phyloP scores from a whole-genome alignment of 2,888 invertebrate species.

The Drosophila macrothrix region DNA sequence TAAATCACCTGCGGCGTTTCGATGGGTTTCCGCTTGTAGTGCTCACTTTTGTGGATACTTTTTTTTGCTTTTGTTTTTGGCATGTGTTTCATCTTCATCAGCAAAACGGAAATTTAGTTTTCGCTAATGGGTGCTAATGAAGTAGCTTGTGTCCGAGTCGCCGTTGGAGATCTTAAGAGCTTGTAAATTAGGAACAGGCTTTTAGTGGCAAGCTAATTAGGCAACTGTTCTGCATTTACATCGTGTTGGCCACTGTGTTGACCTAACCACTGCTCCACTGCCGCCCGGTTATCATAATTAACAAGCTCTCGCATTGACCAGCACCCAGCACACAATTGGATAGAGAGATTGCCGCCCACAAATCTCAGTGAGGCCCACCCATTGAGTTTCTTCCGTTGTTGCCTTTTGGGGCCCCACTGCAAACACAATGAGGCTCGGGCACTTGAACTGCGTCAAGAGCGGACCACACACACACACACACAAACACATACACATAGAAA shows the following conservation, averaged over 20 bases:
- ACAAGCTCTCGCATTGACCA: constrained; percentile 65
- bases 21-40: constrained; percentile 43
- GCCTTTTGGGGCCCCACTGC: constrained; percentile 44
- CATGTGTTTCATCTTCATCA: constrained; percentile 78
- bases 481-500: constrained; percentile 12
- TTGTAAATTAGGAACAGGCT: constrained; percentile 70
- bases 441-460: constrained; percentile 65
- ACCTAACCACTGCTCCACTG: constrained; percentile 26
- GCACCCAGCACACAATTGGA: constrained; percentile 42
- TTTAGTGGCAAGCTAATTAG: constrained; percentile 73
- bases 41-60: constrained; percentile 31
- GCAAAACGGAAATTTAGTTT: constrained; percentile 73
- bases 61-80: constrained; percentile 49
- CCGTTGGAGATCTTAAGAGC: constrained; percentile 56
- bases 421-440: constrained; percentile 23
- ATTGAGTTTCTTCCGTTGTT: constrained; percentile 64
- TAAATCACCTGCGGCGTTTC: constrained; percentile 74
- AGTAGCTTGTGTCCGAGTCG: constrained; percentile 65
- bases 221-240: constrained; percentile 55
- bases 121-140: constrained; percentile 76
- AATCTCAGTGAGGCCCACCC: constrained; percentile 53
- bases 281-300: constrained; percentile 73
- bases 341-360: constrained; percentile 29
- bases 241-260: constrained; percentile 48
- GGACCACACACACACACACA: constrained; percentile 65